These are phyloP conservation scores for Drosophila peninsularis DNA, from an alignment of 2,888 invertebrate species.

Conservation along the genomic window DNA sequence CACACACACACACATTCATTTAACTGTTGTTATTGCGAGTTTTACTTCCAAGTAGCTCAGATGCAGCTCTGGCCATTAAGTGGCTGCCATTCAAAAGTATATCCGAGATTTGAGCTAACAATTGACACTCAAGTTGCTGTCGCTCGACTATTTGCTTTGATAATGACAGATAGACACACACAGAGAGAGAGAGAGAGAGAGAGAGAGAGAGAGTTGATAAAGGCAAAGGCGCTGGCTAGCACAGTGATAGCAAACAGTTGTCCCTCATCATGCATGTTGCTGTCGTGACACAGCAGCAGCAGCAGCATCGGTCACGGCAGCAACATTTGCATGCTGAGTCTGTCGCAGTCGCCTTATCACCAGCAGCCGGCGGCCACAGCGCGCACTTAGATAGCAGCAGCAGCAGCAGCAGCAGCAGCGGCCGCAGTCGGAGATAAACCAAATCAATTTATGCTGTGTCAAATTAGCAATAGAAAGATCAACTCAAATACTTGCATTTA, in stretches of 20 bases:
- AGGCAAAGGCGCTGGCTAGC: constrained; percentile 33
- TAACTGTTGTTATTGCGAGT: constrained; percentile 33
- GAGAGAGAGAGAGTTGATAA: constrained; percentile 29
- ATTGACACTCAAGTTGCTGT: constrained; percentile 57
- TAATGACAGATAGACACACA: constrained; percentile 29
- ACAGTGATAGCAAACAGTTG: constrained; percentile 34
- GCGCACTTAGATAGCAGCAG: constrained; percentile 37
- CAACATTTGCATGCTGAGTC: constrained; percentile 27
- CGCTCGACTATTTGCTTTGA: constrained; percentile 31
- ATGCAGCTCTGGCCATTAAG: constrained; percentile 42
- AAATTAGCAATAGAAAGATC: constrained; percentile 51
- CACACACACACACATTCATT: constrained; percentile 30
- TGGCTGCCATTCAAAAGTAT: constrained; percentile 57
- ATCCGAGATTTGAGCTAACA: constrained; percentile 60
- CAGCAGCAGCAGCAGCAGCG: constrained; percentile 21
- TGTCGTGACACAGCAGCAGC: constrained; percentile 22
- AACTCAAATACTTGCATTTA: constrained; percentile 15
- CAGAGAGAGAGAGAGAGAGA: neutral
- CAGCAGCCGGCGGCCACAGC: constrained; percentile 25
- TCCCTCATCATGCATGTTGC: constrained; percentile 31
- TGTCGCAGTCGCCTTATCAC: constrained; percentile 36
- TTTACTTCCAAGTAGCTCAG: constrained; percentile 20
- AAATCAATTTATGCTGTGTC: constrained; percentile 38
- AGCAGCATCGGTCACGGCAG: constrained; percentile 24
- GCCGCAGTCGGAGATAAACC: constrained; percentile 29